A percentile compares a stretch with the other conserved stretches of the same genome.
Evolutionary conservation across 1,140 invertebrate species (phyloP).

Genomic region (Eufriesea mexicana): DNA sequence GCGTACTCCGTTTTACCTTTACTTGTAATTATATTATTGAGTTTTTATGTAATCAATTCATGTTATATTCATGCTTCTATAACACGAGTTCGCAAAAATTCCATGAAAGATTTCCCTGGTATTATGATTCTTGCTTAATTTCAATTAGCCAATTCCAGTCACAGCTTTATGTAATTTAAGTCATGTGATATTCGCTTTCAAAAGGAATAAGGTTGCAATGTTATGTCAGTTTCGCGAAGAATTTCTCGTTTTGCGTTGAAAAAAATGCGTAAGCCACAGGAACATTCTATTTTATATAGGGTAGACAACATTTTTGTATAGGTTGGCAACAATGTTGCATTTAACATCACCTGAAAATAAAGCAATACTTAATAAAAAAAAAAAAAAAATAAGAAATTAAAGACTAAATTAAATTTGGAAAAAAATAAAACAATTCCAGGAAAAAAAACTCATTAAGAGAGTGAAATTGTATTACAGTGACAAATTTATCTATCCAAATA

Average conservation of each 20-base stretch:
- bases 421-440: neutral
- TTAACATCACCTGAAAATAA: too few relatives aligned
- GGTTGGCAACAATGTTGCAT: too few relatives aligned
- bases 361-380: too few relatives aligned
- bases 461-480: neutral
- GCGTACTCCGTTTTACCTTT: neutral
- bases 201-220: neutral
- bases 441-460: neutral
- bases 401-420: too few relatives aligned
- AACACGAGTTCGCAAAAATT: neutral
- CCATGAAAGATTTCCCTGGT: neutral
- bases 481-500: too few relatives aligned
- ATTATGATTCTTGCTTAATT: neutral
- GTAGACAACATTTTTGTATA: neutral
- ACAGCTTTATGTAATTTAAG: constrained; percentile 3
- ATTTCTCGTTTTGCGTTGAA: constrained; percentile 3
- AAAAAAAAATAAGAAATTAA: too few relatives aligned
- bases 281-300: neutral
- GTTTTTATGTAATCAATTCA: neutral
- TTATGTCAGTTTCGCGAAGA: neutral
- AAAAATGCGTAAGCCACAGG: neutral
- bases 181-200: neutral
- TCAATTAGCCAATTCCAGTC: constrained; percentile 15
- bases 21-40: neutral
- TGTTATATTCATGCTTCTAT: neutral